Percentiles rank a stretch among this genome's conserved stretches.
phyloP scores from a whole-genome alignment of 2,113 vertebrate genomes.

The Apeltes quadracus region DNA sequence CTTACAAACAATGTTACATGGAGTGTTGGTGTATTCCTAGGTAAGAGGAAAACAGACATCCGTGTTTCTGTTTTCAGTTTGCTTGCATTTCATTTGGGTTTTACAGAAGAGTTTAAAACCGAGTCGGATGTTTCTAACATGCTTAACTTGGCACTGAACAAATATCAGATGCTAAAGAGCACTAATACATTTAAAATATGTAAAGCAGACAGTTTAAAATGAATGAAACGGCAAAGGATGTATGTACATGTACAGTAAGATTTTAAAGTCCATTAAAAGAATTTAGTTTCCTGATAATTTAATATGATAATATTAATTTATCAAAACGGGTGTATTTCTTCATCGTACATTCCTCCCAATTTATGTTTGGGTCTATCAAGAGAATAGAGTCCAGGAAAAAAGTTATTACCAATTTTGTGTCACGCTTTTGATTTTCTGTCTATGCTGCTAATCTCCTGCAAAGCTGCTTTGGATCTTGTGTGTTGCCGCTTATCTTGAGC shows the following conservation, averaged over 20 bases:
- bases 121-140: slow-evolving; percentile 8
- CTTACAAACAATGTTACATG: slow-evolving; percentile 50
- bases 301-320: background rate
- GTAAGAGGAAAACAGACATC: slow-evolving; percentile 29
- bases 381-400: slow-evolving; percentile 24
- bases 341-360: background rate
- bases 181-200: slow-evolving; percentile 19
- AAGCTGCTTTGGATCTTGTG: slow-evolving; percentile 52
- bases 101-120: slow-evolving; percentile 10
- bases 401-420: slow-evolving; percentile 46
- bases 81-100: slow-evolving; percentile 27
- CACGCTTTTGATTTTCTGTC: background rate
- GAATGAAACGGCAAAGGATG: slow-evolving; percentile 21
- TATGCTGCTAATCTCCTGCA: slow-evolving; percentile 46
- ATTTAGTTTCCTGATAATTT: background rate
- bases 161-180: slow-evolving; percentile 21
- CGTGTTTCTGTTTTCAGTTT: slow-evolving; percentile 24
- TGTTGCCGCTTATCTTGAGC: slow-evolving; percentile 24
- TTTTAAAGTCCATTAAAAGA: slow-evolving; percentile 33
- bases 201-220: slow-evolving; percentile 24
- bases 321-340: slow-evolving; percentile 5
- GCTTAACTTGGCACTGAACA: slow-evolving; percentile 4
- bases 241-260: background rate
- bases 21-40: slow-evolving; percentile 23
- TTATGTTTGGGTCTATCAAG: slow-evolving; percentile 13